Conservation (phyloP, 2,113 vertebrate genomes). For the Cricetomys ansorgei region DNA sequence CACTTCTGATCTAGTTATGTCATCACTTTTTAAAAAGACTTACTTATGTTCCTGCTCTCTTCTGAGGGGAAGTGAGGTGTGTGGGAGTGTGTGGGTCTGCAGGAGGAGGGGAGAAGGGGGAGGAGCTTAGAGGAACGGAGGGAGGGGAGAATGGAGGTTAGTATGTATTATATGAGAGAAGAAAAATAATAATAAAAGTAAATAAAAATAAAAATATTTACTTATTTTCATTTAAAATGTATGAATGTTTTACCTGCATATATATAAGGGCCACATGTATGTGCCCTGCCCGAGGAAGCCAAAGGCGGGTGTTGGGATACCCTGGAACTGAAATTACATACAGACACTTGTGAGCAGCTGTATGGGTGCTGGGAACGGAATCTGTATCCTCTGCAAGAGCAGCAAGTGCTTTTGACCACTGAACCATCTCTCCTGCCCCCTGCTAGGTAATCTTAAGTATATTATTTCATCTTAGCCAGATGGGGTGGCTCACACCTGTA, state of each 20-base stretch:
- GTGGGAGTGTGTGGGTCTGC: too few species aligned
- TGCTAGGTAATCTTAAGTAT: too few species aligned
- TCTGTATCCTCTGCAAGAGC: neutral
- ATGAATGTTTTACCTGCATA: neutral
- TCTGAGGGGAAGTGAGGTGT: too few species aligned
- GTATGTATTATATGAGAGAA: too few species aligned
- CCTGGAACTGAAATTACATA: neutral
- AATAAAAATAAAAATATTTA: too few species aligned
- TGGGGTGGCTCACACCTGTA: neutral
- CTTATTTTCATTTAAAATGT: neutral
- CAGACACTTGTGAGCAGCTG: neutral
- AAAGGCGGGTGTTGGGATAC: neutral
- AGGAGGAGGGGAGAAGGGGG: too few species aligned
- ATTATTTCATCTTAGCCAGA: neutral
- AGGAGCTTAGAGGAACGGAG: too few species aligned
- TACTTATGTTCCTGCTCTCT: neutral
- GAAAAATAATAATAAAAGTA: too few species aligned
- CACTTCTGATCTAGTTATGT: neutral
- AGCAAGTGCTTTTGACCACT: neutral
- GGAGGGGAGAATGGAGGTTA: too few species aligned
- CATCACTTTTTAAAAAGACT: neutral
- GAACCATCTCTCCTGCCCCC: neutral
- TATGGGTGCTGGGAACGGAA: neutral
- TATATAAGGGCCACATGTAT: neutral
- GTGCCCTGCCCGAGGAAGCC: neutral